Conservation (phyloP, 2,888 invertebrate species). For the Icerya purchasi region DNA sequence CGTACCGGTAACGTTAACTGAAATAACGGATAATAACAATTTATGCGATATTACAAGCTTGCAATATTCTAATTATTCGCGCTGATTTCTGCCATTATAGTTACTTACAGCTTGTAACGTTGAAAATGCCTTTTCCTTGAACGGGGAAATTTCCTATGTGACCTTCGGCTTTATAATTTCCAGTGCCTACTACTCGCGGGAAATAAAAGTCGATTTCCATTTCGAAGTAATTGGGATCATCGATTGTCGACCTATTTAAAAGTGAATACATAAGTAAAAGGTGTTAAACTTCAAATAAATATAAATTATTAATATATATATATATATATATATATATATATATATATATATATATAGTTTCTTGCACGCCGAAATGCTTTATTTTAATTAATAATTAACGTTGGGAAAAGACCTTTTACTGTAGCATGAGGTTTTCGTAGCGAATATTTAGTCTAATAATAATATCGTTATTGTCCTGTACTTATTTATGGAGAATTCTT, state of each 20-base stretch:
- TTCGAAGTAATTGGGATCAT: conserved; percentile 31
- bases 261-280: neutral
- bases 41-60: neutral
- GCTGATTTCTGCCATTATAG: too few species aligned
- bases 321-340: neutral
- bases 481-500: too few species aligned
- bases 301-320: neutral
- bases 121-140: conserved; percentile 36
- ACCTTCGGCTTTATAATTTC: conserved; percentile 39
- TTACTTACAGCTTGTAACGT: conserved; percentile 14
- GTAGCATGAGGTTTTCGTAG: too few species aligned
- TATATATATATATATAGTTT: neutral
- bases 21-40: conserved; percentile 14
- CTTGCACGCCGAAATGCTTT: too few species aligned
- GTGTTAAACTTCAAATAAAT: too few species aligned
- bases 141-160: conserved; percentile 36
- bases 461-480: too few species aligned
- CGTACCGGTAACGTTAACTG: conserved; percentile 35
- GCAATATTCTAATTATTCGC: too few species aligned
- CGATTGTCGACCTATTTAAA: conserved; percentile 25
- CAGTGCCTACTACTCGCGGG: conserved; percentile 33
- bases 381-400: too few species aligned
- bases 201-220: conserved; percentile 35
- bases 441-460: too few species aligned
- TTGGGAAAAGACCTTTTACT: too few species aligned